Evolutionary conservation across 2,113 vertebrate species (phyloP), one percentile per base, ranked within the genome.

Genomic region (Oreotrochilus melanogaster): DNA sequence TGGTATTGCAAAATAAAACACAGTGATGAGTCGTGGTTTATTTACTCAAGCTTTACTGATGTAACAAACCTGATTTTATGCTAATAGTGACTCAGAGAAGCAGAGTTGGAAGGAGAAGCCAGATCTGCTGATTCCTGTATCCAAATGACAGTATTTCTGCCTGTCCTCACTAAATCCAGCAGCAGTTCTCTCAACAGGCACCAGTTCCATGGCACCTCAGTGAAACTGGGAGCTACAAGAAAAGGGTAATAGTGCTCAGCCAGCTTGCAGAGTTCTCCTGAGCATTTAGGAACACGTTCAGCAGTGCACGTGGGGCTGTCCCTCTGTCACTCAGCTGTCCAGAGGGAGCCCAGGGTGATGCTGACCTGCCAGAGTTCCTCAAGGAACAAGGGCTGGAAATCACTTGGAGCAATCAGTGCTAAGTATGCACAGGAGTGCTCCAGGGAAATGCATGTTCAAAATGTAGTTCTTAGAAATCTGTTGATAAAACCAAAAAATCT

Each of bases 21-120:
- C 62, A 60, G 74, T 10, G 95, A 95, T 95, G 97, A 97, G 93
- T 94, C 4, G 78, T 93, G 92, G 93, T 96, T 96, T 97, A 97
- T 97, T 96, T 97, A 95, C 90, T 93, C 90, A 96, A 93, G 93
- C 85, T 88, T 90, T 86, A 88, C 78, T 97, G 97, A 96, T 97
- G 96, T 91, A 97, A 96, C 90, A 93, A 95, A 92, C 93, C 92
- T 96, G 94, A 93, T 97, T 97, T 96, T 95, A 78, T 93, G 75
- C 85, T 97, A 93, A 93, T 95, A 96, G 95, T 95, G 90, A 96
- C 86, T 95, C 86, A 96, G 93, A 96, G 93, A 81, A 92, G 58
- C 47, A 76, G 81, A 95, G 80, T 9, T 89, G 91, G 86, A 88
- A 95, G 93, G 84, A 93, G 94, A 96, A 84, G 56, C n/a, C 92